Evolutionary conservation across 1,140 invertebrate species (phyloP).

Genomic region (Apis dorsata): DNA sequence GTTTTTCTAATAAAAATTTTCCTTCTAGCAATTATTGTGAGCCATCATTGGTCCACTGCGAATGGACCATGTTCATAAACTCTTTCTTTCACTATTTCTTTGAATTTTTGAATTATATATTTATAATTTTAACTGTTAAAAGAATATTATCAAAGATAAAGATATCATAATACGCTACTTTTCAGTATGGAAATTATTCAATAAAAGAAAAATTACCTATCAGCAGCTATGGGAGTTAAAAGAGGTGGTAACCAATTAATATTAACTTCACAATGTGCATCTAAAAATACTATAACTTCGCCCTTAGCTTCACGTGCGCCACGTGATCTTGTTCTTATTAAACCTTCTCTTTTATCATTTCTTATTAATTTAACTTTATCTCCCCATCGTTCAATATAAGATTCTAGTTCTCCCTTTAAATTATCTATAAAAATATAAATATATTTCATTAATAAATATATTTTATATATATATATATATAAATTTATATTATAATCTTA

Average conservation of each 20-base stretch:
- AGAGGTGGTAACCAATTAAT: constrained; percentile 98
- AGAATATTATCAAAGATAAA: background rate
- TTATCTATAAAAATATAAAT: constrained; percentile 87
- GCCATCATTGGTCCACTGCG: no score
- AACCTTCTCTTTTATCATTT: constrained; percentile 92
- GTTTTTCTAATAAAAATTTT: no score
- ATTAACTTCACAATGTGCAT: constrained; percentile 97
- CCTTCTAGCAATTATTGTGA: no score
- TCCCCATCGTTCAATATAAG: constrained; percentile 92
- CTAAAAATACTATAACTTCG: constrained; percentile 98
- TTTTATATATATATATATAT: no score
- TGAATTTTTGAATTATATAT: background rate
- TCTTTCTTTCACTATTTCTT: background rate
- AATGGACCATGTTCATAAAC: background rate
- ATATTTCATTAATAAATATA: constrained; percentile 11
- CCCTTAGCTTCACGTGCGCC: constrained; percentile 96
- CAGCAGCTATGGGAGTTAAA: constrained; percentile 94
- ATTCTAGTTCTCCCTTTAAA: constrained; percentile 92
- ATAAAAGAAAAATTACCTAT: constrained; percentile 82
- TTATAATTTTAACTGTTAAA: background rate
- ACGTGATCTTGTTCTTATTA: constrained; percentile 94
- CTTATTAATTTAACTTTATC: constrained; percentile 94
- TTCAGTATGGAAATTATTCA: background rate
- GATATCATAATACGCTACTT: background rate
- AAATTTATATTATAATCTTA: no score